These are phyloP conservation scores for Aurelia aurita DNA, from an alignment of 30 jellyfish, hydroid and myxozoan species.

Conservation along the genomic window DNA sequence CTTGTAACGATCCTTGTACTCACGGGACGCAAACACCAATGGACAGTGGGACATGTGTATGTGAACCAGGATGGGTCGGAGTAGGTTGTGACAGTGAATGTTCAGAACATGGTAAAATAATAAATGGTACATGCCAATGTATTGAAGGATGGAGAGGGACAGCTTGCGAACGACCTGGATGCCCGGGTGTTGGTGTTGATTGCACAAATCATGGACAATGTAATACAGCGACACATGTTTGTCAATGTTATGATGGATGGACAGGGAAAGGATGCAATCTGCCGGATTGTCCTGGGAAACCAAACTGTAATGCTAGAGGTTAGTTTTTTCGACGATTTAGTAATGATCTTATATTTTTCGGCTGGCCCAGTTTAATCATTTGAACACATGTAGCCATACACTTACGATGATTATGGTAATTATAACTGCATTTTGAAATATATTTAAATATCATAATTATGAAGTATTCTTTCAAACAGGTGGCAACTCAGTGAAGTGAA, in stretches of 20 bases:
- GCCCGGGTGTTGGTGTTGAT: slow-evolving; percentile 66
- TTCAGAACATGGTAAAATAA: slow-evolving; percentile 62
- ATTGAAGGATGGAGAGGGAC: slow-evolving; percentile 75
- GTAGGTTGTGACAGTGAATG: slow-evolving; percentile 77
- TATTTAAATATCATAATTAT: too few species aligned
- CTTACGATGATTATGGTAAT: too few species aligned
- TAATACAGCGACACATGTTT: slow-evolving; percentile 58
- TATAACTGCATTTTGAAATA: too few species aligned
- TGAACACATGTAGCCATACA: too few species aligned
- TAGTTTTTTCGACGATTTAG: neutral
- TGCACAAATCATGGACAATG: slow-evolving; percentile 70
- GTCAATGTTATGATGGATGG: slow-evolving; percentile 75
- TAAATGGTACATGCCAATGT: slow-evolving; percentile 53
- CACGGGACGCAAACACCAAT: slow-evolving; percentile 63
- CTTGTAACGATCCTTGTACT: slow-evolving; percentile 64
- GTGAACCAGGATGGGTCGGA: slow-evolving; percentile 83
- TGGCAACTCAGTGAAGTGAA: too few species aligned
- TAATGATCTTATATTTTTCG: too few species aligned
- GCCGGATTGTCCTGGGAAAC: slow-evolving; percentile 78
- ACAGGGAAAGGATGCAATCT: slow-evolving; percentile 69
- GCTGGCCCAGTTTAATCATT: too few species aligned
- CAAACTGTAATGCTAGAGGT: slow-evolving; percentile 66
- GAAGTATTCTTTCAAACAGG: too few species aligned
- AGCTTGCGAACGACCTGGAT: slow-evolving; percentile 70
- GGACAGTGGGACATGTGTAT: slow-evolving; percentile 70